A percentile compares a stretch with the other conserved stretches of the same genome.
These are phyloP conservation scores for Ficedula albicollis DNA, from an alignment of 2,797 vertebrate species.

Conservation along the genomic window DNA sequence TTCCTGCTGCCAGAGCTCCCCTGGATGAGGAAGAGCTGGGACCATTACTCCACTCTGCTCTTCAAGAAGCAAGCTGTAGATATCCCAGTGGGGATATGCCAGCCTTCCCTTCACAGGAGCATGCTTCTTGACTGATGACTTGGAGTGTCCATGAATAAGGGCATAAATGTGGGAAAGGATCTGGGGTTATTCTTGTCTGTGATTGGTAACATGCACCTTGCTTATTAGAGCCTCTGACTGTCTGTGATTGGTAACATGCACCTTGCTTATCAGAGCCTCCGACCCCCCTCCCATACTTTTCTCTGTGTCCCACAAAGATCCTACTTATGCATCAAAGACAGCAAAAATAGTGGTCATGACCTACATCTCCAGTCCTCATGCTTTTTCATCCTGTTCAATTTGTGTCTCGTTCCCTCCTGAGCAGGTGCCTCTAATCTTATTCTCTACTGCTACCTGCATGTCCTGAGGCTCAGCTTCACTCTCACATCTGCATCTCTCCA, in stretches of 20 bases:
- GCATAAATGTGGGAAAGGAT: not conserved
- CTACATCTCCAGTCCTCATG: not conserved
- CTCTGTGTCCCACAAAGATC: not conserved
- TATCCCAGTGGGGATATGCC: not conserved
- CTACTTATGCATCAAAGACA: not conserved
- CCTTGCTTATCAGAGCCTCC: not conserved
- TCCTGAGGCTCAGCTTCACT: not conserved
- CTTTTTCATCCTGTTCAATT: not conserved
- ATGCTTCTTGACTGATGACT: not conserved
- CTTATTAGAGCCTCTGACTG: not conserved
- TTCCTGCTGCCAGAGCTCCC: not conserved
- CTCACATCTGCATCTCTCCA: not conserved
- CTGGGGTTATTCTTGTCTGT: not conserved
- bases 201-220: not conserved
- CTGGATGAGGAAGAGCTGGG: not conserved
- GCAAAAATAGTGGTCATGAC: not conserved
- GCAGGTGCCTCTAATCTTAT: not conserved
- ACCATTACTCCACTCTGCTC: not conserved
- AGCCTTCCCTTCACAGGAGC: not conserved
- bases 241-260: not conserved
- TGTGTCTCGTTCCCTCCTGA: not conserved
- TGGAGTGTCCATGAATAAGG: not conserved
- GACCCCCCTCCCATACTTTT: not conserved
- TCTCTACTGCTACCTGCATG: not conserved
- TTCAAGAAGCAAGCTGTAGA: not conserved